phyloP scores from a whole-genome alignment of 2,797 vertebrate genomes.

The Anguilla anguilla region DNA sequence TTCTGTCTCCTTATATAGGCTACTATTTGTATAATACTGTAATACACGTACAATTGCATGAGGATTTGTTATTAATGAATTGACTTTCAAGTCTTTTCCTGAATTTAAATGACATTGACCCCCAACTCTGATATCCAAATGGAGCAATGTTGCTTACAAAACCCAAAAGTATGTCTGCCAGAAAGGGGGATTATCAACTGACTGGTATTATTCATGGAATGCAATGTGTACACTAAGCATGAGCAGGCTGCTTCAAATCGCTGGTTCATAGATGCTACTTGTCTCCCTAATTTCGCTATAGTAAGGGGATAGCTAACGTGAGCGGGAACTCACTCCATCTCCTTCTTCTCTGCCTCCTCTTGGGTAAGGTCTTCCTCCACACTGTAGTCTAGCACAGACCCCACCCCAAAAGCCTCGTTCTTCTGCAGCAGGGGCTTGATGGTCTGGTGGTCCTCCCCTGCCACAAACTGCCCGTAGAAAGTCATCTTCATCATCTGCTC shows the following conservation, averaged over 20 bases:
- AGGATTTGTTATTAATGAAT: background rate
- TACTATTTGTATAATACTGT: slow-evolving; percentile 5
- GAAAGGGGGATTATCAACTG: background rate
- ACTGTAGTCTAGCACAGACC: slow-evolving; percentile 90
- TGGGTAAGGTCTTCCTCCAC: slow-evolving; percentile 88
- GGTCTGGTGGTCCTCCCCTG: slow-evolving; percentile 87
- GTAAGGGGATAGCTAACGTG: background rate
- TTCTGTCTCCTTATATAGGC: background rate
- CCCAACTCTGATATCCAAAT: background rate
- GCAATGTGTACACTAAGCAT: background rate
- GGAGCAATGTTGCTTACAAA: background rate
- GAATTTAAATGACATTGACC: background rate
- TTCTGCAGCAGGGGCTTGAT: slow-evolving; percentile 85
- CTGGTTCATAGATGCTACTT: background rate
- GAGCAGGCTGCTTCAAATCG: background rate
- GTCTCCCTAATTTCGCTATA: background rate
- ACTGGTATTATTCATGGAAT: background rate
- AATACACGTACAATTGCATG: background rate
- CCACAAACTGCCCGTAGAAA: slow-evolving; percentile 96
- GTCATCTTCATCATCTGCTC: slow-evolving; percentile 92
- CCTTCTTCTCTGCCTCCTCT: slow-evolving; percentile 79
- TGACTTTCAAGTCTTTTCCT: background rate
- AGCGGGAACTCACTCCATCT: slow-evolving; percentile 81
- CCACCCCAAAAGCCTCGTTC: slow-evolving; percentile 85
- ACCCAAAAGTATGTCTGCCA: background rate